Base-by-base conservation (phyloP, 1,140 invertebrate genomes). In the Gonioctena quinquepunctata region DNA sequence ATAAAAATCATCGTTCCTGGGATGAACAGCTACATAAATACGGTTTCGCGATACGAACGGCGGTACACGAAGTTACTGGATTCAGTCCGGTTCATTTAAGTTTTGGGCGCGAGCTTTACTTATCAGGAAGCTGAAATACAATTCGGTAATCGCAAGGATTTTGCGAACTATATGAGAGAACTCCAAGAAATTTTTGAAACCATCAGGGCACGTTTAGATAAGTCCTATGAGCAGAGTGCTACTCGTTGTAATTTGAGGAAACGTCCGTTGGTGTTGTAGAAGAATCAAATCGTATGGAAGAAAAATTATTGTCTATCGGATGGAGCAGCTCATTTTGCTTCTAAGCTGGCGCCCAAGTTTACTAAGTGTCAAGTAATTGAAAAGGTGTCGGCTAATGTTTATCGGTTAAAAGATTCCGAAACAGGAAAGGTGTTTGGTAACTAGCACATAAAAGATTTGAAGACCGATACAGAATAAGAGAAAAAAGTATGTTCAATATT, bases 201-300 rank as follows among this genome's bases (percentile, higher is more conserved):
- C 13, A 2, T 56, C 54, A 56, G 11, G 2, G 22, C 54, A n/a
- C 54, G 33, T n/a, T 42, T 52, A 52, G 2, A 7, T 52, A 7
- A 22, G 49, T 52, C 72, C 18, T 76, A 74, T 62, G 16, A 52
- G 11, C 23, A 28, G 8, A 67, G 69, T 27, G 42, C 33, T 3
- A n/a, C 52, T 16, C n/a, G 7, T 8, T 76, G 68, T 48, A 72
- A 76, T 62, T 33, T 76, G 42, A 27, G 68, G 0, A 69, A 61
- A 26, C 2, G 72, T 19, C 19, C 42, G 49, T 52, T 22, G 16
- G 16, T 7, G 2, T 52, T 52, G n/a, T n/a, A n/a, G n/a, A n/a
- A n/a, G n/a, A n/a, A n/a, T n/a, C n/a, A n/a, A n/a, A n/a, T n/a
- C n/a, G n/a, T n/a, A n/a, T n/a, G n/a, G n/a, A n/a, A n/a, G n/a